Base-by-base conservation (phyloP, 2,888 invertebrate species). In the Crematogaster levior region DNA sequence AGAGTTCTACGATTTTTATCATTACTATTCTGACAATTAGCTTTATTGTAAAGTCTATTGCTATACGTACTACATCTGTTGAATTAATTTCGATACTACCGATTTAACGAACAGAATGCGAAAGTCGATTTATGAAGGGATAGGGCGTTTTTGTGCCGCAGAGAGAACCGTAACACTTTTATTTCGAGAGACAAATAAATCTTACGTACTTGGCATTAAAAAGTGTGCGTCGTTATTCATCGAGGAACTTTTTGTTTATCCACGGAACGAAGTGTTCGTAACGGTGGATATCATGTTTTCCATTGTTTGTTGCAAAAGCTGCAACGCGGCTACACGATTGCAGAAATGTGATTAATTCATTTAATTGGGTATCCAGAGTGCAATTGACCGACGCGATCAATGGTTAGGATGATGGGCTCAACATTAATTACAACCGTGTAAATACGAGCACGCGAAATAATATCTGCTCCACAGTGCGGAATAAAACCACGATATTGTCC, bases 261-360 rank as follows among this genome's bases (percentile, higher is more conserved):
- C 56, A 15, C 4, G n/a, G 1, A 74, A n/a, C 53, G 21, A 43
- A 53, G 18, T 37, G 9, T 48, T 37, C 18, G 48, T 37, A 48
- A 48, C 53, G 40, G 15, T 0, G 27, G 21, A 0, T 12, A 70
- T 30, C 53, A 30, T 34, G 12, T 12, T 43, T 6, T 15, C 7
- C 46, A 7, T 48, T 24, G 58, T 72, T 46, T 46, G 34, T 34
- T 34, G n/a, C 6, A 21, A 75, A 61, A 56, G 21, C 34, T 53
- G 21, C 37, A 27, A n/a, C 15, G 12, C 27, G 18, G 37, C 40
- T 63, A 43, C 34, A 58, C 70, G 27, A 48, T 34, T 37, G 60
- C 63, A n/a, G 56, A 46, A 56, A 75, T 34, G 40, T 77, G 63
- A 81, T 81, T 81, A 81, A 81, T 81, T 81, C 56, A 24, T 21